Base-by-base conservation (phyloP, 1,140 invertebrate species). In the Helicoverpa armigera region DNA sequence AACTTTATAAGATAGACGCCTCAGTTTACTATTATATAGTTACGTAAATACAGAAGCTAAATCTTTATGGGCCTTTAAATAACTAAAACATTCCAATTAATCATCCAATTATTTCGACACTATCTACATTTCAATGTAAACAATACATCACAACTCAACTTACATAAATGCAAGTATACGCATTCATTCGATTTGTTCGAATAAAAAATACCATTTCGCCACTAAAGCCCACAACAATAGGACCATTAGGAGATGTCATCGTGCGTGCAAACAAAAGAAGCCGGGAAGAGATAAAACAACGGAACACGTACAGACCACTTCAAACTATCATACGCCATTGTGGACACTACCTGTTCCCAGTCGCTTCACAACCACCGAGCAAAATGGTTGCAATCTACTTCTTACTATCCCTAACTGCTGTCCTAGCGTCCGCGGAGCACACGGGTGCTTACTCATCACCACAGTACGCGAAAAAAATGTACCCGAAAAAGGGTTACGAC, bases 391-490 rank as follows among this genome's bases (percentile, higher is more conserved):
- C 78, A 16, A 72, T 91, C 2, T 86, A 82, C 79, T 53, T 88
- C 23, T 29, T 80, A 61, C 56, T 93, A 12, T 58, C 91, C 7
- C 67, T 85, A 3, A 76, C 79, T 50, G 70, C 80, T n/a, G 31
- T 81, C 5, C 9, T 88, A 0, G 80, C 78, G 9, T 74, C 84
- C n/a, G 86, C 91, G 0, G 93, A 95, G 43, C 95, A 95, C 88
- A 88, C 89, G 0, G 94, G 94, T 23, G 95, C 95, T 0, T 95
- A 95, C 76, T 95, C 94, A 1, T 95, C 95, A 0, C 95, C 95
- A 0, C 95, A 95, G 16, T 95, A 95, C 83, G 95, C 95, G 5
- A 95, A 95, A 83, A 95, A 95, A 54, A 91, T 92, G 88, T 91
- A 89, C 51, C 92, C 93, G 5, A 94, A 89, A 69, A 85, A 89